phyloP scores from a whole-genome alignment of 1,140 invertebrate genomes.

The Coelopa frigida region DNA sequence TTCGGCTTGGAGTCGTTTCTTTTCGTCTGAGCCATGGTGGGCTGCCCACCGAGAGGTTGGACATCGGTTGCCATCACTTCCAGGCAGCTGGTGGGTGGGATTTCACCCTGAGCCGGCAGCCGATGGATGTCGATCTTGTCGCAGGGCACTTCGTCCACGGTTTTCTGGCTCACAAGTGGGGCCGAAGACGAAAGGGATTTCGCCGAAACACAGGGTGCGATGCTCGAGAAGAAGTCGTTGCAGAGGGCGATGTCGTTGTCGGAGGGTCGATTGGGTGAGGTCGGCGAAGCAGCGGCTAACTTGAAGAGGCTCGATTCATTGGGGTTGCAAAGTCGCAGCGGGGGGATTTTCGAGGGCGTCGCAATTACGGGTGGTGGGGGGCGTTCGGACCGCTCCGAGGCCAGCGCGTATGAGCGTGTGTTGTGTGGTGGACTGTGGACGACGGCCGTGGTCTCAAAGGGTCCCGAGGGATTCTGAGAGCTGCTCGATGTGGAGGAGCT shows the following conservation, averaged over 20 bases:
- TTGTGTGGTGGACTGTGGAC: slow-evolving; percentile 33
- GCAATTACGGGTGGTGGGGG: slow-evolving; percentile 20
- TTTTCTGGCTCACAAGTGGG: slow-evolving; percentile 3
- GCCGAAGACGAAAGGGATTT: slow-evolving; percentile 3
- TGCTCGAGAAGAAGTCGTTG: slow-evolving; percentile 18
- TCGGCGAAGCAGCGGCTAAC: slow-evolving; percentile 26
- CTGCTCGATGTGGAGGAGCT: slow-evolving; percentile 21
- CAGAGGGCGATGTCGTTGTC: slow-evolving; percentile 21
- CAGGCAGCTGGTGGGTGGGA: slow-evolving; percentile 28
- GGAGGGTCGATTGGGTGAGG: slow-evolving; percentile 18
- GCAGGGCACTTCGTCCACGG: slow-evolving; percentile 8
- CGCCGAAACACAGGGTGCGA: slow-evolving; percentile 6
- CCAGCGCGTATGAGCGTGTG: no score
- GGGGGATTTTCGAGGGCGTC: slow-evolving; percentile 25
- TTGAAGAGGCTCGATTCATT: slow-evolving; percentile 38
- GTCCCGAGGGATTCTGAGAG: slow-evolving; percentile 22
- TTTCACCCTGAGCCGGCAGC: slow-evolving; percentile 1
- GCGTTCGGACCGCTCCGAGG: no score
- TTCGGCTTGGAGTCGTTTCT: slow-evolving; percentile 17
- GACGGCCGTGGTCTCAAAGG: slow-evolving; percentile 27
- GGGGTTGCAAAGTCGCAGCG: slow-evolving; percentile 22
- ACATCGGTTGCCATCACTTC: slow-evolving; percentile 23
- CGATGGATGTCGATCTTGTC: slow-evolving; percentile 3
- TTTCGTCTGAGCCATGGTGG: not conserved
- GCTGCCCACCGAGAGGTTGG: slow-evolving; percentile 19